Evolutionary conservation across 1,140 invertebrate genomes (phyloP), one percentile per base, ranked within the genome.

Genomic region (Heliothis subflexa): DNA sequence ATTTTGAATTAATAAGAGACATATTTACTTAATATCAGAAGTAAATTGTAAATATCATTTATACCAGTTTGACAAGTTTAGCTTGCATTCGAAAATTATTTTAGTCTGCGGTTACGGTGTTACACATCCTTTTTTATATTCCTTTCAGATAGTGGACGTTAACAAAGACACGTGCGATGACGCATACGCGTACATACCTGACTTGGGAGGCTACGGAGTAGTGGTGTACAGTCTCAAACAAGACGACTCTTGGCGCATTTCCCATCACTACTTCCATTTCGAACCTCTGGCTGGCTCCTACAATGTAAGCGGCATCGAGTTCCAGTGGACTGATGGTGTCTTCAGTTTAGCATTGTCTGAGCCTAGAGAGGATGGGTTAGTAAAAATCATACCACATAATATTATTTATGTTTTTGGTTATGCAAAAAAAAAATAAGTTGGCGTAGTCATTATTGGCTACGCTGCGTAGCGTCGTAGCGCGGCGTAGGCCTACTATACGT

Each of bases 221-320:
- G 95, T 98, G 0, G 97, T 98, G 1, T 98, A 97, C 86, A 97
- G 96, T 52, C 95, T 96, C 81, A 96, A 96, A 54, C 95, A 96
- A 14, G 96, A 98, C 82, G 96, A 97, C 75, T 97, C 97, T 0
- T 98, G 97, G 96, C 95, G 97, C 28, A 95, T 98, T 2, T 93
- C 96, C 77, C 97, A 98, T 85, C 97, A 97, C 87, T 98, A 96
- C 92, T 98, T 98, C 95, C 95, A 97, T 90, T 97, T 97, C 71
- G 97, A 98, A 88, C 97, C 97, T 0, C 88, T 97, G 11, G 94
- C 96, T 78, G 97, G 97, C 10, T 95, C 97, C 73, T 97, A 96
- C 85, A 96, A 96, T 83, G 95, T 97, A 9, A 96, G 95, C 21
- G 97, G 97, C 5, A 95, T 97, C 3, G 96, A 96, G 81, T 97